These are phyloP conservation scores for Pseudomyrmex concolor DNA, from an alignment of 1,140 invertebrate genomes.

Conservation along the genomic window DNA sequence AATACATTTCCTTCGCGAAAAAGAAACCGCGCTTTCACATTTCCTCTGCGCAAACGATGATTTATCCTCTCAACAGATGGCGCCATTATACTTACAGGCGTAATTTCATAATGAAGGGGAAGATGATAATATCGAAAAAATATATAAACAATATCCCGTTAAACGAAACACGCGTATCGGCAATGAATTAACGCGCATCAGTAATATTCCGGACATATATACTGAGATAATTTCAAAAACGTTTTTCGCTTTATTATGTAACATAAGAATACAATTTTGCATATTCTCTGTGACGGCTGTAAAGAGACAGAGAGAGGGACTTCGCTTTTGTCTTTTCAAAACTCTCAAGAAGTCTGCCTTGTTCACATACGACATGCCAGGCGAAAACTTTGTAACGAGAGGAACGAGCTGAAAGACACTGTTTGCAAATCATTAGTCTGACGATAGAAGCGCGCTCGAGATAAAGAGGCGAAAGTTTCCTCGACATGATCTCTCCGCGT, in stretches of 20 bases:
- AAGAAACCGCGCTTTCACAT: too few species aligned
- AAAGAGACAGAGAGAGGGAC: not conserved
- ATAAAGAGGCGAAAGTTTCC: conserved; percentile 45
- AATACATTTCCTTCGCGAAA: conserved; percentile 13
- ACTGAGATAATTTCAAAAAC: not conserved
- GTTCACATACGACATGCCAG: conserved; percentile 69
- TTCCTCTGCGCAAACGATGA: not conserved
- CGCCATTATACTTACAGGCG: not conserved
- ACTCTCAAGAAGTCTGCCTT: conserved; percentile 76
- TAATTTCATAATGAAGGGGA: not conserved
- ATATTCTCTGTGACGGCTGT: too few species aligned
- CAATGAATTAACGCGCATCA: too few species aligned
- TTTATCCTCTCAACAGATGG: conserved; percentile 39
- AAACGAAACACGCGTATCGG: too few species aligned
- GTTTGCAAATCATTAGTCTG: conserved; percentile 84
- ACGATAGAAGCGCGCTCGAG: conserved; percentile 66
- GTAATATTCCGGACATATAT: not conserved
- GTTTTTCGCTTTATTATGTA: not conserved
- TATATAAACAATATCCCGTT: too few species aligned
- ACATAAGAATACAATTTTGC: conserved; percentile 14
- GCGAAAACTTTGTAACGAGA: conserved; percentile 79
- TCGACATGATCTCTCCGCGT: conserved; percentile 1
- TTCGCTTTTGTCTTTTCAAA: conserved; percentile 59
- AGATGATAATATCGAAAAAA: not conserved
- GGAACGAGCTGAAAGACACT: conserved; percentile 74